Evolutionary conservation across 2,888 invertebrate species (phyloP), one percentile per base, ranked within the genome.

Genomic region (Drosophila merina): DNA sequence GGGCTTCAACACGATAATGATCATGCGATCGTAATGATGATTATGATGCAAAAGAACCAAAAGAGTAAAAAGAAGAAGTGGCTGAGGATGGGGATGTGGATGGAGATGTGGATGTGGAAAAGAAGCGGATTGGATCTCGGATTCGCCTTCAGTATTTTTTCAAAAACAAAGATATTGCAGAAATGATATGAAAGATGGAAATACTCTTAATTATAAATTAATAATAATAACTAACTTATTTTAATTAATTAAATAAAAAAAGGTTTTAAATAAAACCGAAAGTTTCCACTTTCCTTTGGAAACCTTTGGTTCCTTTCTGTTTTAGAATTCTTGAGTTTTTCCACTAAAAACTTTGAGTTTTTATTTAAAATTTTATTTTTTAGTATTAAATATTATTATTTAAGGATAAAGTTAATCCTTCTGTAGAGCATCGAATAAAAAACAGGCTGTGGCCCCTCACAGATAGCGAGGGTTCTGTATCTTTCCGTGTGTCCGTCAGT

Each of bases 31-130:
- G 44, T 26, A 10, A 51, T 45, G 8, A 48, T 47, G 14, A 48
- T 52, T 10, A 50, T 31, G 45, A 55, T 47, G 72, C 63, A 56
- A 45, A 80, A 72, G 74, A 74, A 62, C 77, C 77, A 70, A 62
- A 72, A 62, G 62, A 72, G 60, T 25, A 20, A 30, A 31, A 31
- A 60, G 31, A 59, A 62, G 60, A 31, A 58, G 47, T 26, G 31
- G 26, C 48, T 14, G 20, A 8, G 38, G 38, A 9, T 36, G 42
- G 47, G 49, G 26, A 60, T 14, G 20, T 14, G 38, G 38, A 8
- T 36, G 42, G 38, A 40, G 60, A 60, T 14, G 20, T n/a, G 52
- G 38, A 60, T 14, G 20, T 14, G 52, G 38, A 38, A 20, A 20
- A 40, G 40, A 49, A 30, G 10, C 7, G 14, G 44, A 28, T 12